Conservation (phyloP, 2,888 invertebrate species). For the Phortica magna region DNA sequence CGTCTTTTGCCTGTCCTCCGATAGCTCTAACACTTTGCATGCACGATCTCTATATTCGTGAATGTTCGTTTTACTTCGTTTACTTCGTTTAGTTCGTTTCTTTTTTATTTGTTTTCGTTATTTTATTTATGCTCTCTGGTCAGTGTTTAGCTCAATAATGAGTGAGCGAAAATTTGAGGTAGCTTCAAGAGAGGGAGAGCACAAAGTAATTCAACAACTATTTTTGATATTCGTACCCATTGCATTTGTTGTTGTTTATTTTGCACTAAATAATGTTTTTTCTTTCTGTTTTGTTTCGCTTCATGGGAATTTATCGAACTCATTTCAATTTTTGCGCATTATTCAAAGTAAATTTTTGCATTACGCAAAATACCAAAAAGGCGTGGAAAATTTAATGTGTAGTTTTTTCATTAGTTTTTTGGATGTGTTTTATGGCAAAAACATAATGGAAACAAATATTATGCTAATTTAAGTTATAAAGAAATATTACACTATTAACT, state of each 20-base stretch:
- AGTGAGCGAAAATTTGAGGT: not conserved
- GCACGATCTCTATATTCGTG: not conserved
- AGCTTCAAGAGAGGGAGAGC: not conserved
- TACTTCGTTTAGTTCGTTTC: not conserved
- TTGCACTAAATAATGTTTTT: not conserved
- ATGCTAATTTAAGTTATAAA: too few species aligned
- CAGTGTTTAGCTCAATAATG: too few species aligned
- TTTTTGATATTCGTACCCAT: not conserved
- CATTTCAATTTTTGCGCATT: not conserved
- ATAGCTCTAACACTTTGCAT: not conserved
- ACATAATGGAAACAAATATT: too few species aligned
- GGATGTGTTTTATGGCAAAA: too few species aligned
- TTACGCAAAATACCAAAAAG: too few species aligned
- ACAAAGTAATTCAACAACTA: not conserved
- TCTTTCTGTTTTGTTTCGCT: not conserved
- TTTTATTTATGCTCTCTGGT: not conserved
- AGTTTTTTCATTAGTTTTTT: too few species aligned
- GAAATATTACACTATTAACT: too few species aligned
- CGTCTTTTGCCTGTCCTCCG: not conserved
- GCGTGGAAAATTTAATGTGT: too few species aligned
- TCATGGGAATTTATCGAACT: not conserved
- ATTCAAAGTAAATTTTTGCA: not conserved
- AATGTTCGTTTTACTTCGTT: not conserved
- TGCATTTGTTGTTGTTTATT: not conserved
- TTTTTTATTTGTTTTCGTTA: slow-evolving; percentile 1